Base-by-base conservation (phyloP, 1,140 invertebrate species). In the Eupeodes corollae region DNA sequence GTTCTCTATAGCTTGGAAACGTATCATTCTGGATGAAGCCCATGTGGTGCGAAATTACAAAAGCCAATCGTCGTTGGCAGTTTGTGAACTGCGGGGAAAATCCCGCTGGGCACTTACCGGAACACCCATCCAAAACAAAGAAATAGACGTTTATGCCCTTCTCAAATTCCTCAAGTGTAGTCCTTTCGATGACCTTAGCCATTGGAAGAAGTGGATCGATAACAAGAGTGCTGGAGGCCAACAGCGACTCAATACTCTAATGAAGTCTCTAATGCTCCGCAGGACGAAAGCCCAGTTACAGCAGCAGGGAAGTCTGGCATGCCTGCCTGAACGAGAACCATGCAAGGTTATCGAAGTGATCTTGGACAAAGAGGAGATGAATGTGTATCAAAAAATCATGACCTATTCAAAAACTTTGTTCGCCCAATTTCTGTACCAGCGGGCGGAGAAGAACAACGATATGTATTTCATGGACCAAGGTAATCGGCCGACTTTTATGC, bases 61-160 rank as follows among this genome's bases (percentile, higher is more conserved):
- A 68, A 80, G 83, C 14, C 70, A 79, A 44, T 82, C 79, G 0
- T 82, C 86, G 1, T 56, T 77, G 54, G 82, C 86, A 1, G 82
- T 85, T 1, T 86, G 79, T 61, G 62, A 67, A 12, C 61, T 97
- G 5, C 52, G 56, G 1, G 78, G 73, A 0, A 69, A 63, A 39
- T 74, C 77, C 26, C 76, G 88, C 37, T 97, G 91, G 91, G 82
- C 79, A 0, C 71, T 98, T 1, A 94, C 92, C 8, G 94, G 94
- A 11, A 98, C 94, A 0, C 93, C 93, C 0, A 84, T 98, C 44
- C 93, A 98, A 54, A 98, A 98, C 64, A 86, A 91, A 64, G 82
- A 92, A 59, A 63, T 84, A 34, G 91, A 97, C 71, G 73, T 96
- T 15, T 96, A 83, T 71, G 83, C 91, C 1, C 69, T 96, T 15